These are phyloP conservation scores for Calonectris borealis DNA, from an alignment of 2,113 vertebrate genomes.

Conservation along the genomic window DNA sequence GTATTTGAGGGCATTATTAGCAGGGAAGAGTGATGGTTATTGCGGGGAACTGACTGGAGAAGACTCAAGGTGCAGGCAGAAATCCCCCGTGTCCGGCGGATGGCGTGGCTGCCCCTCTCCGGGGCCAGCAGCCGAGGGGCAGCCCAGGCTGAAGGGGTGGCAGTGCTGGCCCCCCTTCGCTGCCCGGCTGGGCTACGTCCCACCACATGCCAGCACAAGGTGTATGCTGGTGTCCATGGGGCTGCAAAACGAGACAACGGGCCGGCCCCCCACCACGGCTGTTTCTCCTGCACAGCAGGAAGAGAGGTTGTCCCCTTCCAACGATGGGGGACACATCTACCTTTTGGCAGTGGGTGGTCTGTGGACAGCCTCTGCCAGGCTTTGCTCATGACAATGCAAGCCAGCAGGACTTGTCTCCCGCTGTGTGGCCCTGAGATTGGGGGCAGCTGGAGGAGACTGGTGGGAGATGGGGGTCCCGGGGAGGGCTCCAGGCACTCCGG, in stretches of 20 bases:
- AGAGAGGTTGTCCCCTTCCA: background rate
- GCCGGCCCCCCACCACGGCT: rapidly evolving
- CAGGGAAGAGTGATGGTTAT: background rate
- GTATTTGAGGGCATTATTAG: background rate
- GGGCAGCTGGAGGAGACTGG: background rate
- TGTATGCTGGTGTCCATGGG: background rate
- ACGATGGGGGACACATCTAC: background rate
- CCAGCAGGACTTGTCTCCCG: background rate
- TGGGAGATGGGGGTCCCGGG: background rate
- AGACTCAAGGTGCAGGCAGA: background rate
- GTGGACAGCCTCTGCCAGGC: background rate
- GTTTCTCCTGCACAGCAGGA: background rate
- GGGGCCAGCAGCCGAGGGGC: rapidly evolving
- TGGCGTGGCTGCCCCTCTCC: rapidly evolving
- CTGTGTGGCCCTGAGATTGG: rapidly evolving
- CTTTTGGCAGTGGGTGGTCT: background rate
- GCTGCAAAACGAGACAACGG: background rate
- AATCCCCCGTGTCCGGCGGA: background rate
- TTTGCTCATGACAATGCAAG: background rate
- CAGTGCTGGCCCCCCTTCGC: background rate
- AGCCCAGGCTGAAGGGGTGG: background rate
- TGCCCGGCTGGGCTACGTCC: background rate
- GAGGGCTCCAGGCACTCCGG: background rate
- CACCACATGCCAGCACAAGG: background rate
- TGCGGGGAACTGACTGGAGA: rapidly evolving